Evolutionary conservation across 2,888 invertebrate species (phyloP).

Genomic region (Syrista parreyssii): DNA sequence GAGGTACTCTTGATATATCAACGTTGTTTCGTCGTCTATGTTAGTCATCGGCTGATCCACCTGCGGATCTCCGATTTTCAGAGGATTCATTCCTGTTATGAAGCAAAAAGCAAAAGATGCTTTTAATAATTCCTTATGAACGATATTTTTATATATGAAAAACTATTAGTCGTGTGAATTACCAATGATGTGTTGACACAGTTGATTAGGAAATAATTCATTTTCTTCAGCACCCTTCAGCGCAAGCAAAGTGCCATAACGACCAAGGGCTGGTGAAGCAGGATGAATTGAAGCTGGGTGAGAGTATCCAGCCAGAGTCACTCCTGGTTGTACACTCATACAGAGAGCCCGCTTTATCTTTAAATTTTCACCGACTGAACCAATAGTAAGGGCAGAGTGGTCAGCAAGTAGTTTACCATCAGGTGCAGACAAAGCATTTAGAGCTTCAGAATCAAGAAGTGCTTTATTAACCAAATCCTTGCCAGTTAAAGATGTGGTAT

Average conservation of each 20-base stretch:
- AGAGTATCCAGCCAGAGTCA: conserved; percentile 77
- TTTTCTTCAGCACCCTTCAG: conserved; percentile 68
- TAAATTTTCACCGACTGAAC: conserved; percentile 92
- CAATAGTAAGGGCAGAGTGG: conserved; percentile 85
- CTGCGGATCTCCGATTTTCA: conserved; percentile 76
- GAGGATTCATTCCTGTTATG: conserved; percentile 78
- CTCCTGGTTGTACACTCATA: conserved; percentile 72
- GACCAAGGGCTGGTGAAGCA: conserved; percentile 75
- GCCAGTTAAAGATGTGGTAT: conserved; percentile 59
- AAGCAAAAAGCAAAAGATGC: conserved; percentile 17
- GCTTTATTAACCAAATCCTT: conserved; percentile 33
- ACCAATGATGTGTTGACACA: conserved; percentile 94
- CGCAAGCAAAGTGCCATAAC: conserved; percentile 87
- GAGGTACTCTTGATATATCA: conserved; percentile 90
- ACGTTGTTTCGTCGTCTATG: conserved; percentile 80
- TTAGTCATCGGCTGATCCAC: conserved; percentile 73
- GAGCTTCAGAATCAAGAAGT: conserved; percentile 74
- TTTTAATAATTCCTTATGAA: background rate
- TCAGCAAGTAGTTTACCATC: conserved; percentile 83
- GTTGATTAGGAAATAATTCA: conserved; percentile 73
- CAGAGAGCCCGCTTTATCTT: conserved; percentile 81
- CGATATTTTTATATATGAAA: conserved; percentile 11
- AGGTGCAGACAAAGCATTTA: conserved; percentile 72
- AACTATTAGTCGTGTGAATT: conserved; percentile 41
- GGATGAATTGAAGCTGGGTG: conserved; percentile 77